phyloP scores from a whole-genome alignment of 2,888 invertebrate species.

The Nomada hirtipes region DNA sequence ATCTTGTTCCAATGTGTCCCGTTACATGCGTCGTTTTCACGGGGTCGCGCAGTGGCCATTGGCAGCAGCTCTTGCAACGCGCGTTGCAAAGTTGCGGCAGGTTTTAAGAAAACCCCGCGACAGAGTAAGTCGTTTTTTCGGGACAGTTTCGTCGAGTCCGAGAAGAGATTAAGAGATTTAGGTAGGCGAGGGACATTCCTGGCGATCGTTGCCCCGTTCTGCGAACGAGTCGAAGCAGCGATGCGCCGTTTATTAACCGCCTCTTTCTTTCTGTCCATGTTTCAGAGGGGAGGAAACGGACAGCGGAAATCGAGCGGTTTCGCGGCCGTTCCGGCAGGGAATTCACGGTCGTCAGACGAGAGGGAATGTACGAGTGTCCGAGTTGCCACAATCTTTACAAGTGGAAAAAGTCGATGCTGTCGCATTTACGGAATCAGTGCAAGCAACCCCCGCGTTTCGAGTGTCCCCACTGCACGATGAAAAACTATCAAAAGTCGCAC shows the following conservation, averaged over 20 bases:
- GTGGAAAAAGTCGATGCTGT: slow-evolving; percentile 75
- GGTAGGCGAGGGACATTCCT: not conserved
- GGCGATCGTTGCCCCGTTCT: not conserved
- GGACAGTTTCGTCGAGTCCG: not conserved
- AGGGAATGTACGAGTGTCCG: slow-evolving; percentile 74
- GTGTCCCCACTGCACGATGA: slow-evolving; percentile 75
- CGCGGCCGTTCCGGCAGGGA: slow-evolving; percentile 30
- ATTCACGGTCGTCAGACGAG: slow-evolving; percentile 28
- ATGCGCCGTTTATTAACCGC: slow-evolving; percentile 44
- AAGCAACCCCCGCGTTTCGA: slow-evolving; percentile 72
- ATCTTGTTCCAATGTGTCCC: too few species aligned
- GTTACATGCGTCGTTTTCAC: too few species aligned
- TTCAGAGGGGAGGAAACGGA: slow-evolving; percentile 49
- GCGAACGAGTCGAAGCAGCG: not conserved
- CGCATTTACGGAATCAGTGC: slow-evolving; percentile 74
- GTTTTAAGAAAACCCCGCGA: too few species aligned
- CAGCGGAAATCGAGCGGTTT: slow-evolving; percentile 15
- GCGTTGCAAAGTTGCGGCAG: too few species aligned
- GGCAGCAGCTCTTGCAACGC: too few species aligned
- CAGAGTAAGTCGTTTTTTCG: too few species aligned
- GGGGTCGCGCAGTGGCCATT: too few species aligned
- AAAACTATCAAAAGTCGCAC: slow-evolving; percentile 77
- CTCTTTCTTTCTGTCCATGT: slow-evolving; percentile 47
- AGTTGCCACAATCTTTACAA: slow-evolving; percentile 78
- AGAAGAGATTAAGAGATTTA: slow-evolving; percentile 3